These are phyloP conservation scores for Drosophila teissieri DNA, from an alignment of 1,140 invertebrate species.

Conservation along the genomic window DNA sequence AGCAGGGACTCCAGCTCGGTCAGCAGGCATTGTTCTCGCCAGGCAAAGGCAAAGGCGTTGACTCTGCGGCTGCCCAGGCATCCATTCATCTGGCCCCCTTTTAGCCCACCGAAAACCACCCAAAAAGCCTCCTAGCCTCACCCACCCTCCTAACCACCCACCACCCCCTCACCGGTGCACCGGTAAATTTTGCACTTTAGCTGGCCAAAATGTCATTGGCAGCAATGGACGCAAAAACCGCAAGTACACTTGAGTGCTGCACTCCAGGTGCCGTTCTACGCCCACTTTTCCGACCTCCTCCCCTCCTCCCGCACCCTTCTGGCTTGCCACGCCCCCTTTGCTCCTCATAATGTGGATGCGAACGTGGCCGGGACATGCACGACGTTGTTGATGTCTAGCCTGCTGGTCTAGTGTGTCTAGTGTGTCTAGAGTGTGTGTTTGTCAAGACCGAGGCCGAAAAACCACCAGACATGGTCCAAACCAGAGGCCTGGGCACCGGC, in stretches of 20 bases:
- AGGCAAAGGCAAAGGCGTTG: constrained; percentile 59
- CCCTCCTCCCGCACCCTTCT: neutral
- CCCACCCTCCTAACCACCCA: neutral
- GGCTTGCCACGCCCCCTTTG: constrained; percentile 21
- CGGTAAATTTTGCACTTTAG: constrained; percentile 83
- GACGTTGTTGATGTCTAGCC: constrained; percentile 75
- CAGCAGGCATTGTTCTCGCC: constrained; percentile 68
- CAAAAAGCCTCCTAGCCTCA: constrained; percentile 1
- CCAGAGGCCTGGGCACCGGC: constrained; percentile 15
- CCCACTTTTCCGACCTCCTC: constrained; percentile 3
- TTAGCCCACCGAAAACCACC: neutral
- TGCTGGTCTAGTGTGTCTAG: constrained; percentile 56
- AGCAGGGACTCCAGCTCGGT: constrained; percentile 42
- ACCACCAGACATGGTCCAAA: constrained; percentile 66
- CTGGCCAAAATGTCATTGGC: constrained; percentile 81
- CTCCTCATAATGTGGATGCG: constrained; percentile 62
- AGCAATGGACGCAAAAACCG: constrained; percentile 81
- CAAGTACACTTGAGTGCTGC: constrained; percentile 82
- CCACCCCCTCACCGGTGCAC: constrained; percentile 33
- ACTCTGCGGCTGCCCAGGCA: constrained; percentile 37
- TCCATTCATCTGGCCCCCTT: constrained; percentile 29
- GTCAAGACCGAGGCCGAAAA: constrained; percentile 69
- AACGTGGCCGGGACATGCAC: constrained; percentile 75
- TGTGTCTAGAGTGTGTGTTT: constrained; percentile 47
- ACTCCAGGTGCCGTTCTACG: constrained; percentile 76